A percentile compares a stretch with the other conserved stretches of the same genome.
Evolutionary conservation across 1,140 invertebrate species (phyloP).

Genomic region (Eciton burchellii): DNA sequence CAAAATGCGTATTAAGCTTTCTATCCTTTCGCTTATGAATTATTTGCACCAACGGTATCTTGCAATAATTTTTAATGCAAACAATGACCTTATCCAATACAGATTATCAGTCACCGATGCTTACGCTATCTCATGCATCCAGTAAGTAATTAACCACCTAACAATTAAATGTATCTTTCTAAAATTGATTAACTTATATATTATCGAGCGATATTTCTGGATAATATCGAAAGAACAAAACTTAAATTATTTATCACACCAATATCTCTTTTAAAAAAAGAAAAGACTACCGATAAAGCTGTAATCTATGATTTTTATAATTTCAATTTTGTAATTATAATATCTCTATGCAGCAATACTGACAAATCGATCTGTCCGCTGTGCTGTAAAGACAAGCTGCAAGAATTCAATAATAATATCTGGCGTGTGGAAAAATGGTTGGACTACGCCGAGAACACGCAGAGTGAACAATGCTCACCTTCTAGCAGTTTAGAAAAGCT

Average conservation of each 20-base stretch:
- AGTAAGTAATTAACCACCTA: constrained; percentile 86
- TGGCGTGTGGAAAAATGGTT: constrained; percentile 96
- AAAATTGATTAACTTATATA: too few species aligned
- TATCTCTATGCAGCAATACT: constrained; percentile 87
- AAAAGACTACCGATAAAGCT: constrained; percentile 1
- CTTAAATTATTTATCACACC: background rate
- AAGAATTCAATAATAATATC: constrained; percentile 94
- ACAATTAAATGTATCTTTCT: too few species aligned
- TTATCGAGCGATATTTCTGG: background rate
- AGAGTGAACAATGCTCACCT: constrained; percentile 88
- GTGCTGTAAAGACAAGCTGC: constrained; percentile 95
- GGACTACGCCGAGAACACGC: constrained; percentile 93
- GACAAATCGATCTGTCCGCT: constrained; percentile 92
- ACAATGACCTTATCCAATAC: constrained; percentile 72
- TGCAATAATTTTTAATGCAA: constrained; percentile 26
- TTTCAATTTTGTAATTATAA: background rate
- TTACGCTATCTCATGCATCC: constrained; percentile 89
- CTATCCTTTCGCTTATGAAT: background rate
- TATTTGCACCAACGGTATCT: background rate
- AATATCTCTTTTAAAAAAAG: background rate
- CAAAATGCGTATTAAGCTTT: background rate
- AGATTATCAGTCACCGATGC: constrained; percentile 87
- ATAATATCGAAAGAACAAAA: background rate
- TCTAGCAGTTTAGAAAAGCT: constrained; percentile 92
- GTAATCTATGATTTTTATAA: background rate